Conservation (phyloP, 1,140 invertebrate species). For the Tribolium madens region DNA sequence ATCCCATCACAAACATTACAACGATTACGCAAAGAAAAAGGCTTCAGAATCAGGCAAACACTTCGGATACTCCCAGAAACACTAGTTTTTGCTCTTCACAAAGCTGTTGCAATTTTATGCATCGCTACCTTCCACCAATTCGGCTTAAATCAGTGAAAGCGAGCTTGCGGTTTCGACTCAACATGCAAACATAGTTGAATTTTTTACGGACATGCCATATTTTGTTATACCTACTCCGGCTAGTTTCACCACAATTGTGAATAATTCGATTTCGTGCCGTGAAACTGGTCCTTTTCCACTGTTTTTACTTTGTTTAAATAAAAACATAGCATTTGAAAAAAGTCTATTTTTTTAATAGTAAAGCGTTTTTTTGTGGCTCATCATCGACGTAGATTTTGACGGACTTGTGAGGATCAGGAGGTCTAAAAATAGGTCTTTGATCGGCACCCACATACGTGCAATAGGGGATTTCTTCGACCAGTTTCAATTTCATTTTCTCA, state of each 20-base stretch:
- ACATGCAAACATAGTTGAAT: constrained; percentile 27
- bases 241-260: constrained; percentile 10
- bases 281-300: constrained; percentile 10
- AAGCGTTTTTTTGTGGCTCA: constrained; percentile 50
- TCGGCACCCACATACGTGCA: constrained; percentile 57
- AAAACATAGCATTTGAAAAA: not conserved
- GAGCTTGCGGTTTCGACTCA: constrained; percentile 14
- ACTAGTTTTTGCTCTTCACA: constrained; percentile 11
- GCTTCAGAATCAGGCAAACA: constrained; percentile 72
- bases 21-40: constrained; percentile 73
- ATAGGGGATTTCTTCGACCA: constrained; percentile 61
- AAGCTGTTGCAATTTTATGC: constrained; percentile 34
- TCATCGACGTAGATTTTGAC: constrained; percentile 59
- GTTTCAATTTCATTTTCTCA: constrained; percentile 59
- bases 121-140: constrained; percentile 10
- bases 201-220: constrained; percentile 36
- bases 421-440: constrained; percentile 58
- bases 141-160: constrained; percentile 17
- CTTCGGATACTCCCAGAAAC: constrained; percentile 65
- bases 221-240: constrained; percentile 15
- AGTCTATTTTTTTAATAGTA: constrained; percentile 50
- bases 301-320: constrained; percentile 25
- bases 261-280: constrained; percentile 8
- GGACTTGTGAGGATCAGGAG: constrained; percentile 56
- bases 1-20: constrained; percentile 72